Evolutionary conservation across 1,140 invertebrate genomes (phyloP).

Genomic region (Diachasmimorpha longicaudata): DNA sequence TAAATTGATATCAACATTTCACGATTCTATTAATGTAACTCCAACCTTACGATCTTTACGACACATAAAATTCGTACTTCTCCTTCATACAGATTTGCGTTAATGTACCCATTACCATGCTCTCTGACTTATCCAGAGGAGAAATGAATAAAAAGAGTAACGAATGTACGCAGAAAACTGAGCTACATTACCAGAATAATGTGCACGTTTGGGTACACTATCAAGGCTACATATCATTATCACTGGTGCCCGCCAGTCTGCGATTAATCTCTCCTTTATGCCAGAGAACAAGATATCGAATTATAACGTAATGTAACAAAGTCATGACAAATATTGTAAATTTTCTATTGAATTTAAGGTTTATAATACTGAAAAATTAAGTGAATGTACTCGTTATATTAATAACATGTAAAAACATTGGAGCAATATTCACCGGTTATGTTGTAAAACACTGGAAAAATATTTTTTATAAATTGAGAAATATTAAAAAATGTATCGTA

Average conservation of each 20-base stretch:
- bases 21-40: neutral
- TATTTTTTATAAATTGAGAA: slow-evolving; percentile 3
- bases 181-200: neutral
- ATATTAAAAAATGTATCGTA: neutral
- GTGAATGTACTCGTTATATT: neutral
- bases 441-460: neutral
- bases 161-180: neutral
- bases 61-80: slow-evolving; percentile 1
- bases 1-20: slow-evolving; percentile 7
- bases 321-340: slow-evolving; percentile 7
- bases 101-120: slow-evolving; percentile 7
- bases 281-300: neutral
- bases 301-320: neutral
- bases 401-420: neutral
- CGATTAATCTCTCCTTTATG: neutral
- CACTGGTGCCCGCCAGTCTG: neutral
- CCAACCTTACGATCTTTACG: neutral
- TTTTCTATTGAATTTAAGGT: neutral
- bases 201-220: neutral
- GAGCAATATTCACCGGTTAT: neutral
- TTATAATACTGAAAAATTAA: neutral
- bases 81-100: slow-evolving; percentile 11
- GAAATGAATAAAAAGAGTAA: neutral
- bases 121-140: neutral
- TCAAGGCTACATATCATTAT: neutral